Conservation (phyloP, 2,797 vertebrate genomes). For the Liasis olivaceus region DNA sequence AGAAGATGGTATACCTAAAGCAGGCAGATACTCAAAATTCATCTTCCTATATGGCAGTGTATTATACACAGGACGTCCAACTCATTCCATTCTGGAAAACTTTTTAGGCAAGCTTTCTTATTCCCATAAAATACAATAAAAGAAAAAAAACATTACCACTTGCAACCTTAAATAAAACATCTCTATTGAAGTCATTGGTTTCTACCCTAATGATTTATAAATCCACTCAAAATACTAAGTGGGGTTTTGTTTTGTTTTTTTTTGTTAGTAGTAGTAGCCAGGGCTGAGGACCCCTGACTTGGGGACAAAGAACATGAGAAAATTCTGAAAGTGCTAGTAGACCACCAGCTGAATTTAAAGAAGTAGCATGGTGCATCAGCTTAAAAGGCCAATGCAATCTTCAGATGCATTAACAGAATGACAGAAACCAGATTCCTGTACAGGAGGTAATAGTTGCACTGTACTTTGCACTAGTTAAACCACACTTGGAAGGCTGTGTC, state of each 20-base stretch:
- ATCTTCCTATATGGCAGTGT: neutral
- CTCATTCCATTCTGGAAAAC: neutral
- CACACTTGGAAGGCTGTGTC: neutral
- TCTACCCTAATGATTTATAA: neutral
- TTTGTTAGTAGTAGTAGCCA: neutral
- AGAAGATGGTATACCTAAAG: neutral
- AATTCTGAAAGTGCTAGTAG: neutral
- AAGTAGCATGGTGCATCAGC: neutral
- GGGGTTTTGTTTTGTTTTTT: neutral
- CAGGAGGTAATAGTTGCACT: neutral
- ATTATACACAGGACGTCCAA: neutral
- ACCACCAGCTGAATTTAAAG: neutral
- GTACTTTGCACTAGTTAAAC: neutral
- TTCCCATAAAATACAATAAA: neutral
- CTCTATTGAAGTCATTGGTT: neutral
- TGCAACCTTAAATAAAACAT: neutral
- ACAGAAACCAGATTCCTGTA: neutral
- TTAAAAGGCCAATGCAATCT: neutral
- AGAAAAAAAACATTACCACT: neutral
- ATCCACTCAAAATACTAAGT: neutral
- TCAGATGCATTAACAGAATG: neutral
- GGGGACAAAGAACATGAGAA: neutral
- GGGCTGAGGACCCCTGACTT: neutral
- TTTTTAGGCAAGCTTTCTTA: neutral
- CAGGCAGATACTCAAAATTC: neutral